Base-by-base conservation (phyloP, 37 sponge, comb jelly and placozoan genomes). In the Hormiphora californensis region DNA sequence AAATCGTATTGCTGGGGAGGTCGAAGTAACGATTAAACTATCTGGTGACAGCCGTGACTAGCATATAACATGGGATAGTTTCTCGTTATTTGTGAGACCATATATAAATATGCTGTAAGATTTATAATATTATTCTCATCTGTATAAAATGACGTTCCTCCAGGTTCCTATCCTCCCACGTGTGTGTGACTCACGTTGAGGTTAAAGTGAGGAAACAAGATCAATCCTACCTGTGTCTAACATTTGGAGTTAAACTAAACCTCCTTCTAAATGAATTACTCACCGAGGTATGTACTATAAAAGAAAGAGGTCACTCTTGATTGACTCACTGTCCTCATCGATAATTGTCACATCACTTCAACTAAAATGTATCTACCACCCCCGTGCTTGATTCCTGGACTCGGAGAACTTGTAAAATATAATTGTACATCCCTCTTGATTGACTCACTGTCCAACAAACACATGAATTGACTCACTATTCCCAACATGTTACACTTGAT, bases 111-210 rank as follows among this genome's bases (percentile, higher is more conserved):
- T 15, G 27, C 15, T 49, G 53, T 49, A 9, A 49, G 53, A 49
- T 49, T 49, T 49, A 49, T 49, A 49, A 49, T 49, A 49, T 49
- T 49, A 49, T 49, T 17, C 15, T 49, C 12, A 17, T 49, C 9
- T 15, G 53, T 9, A 49, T 17, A 49, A 49, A 49, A 17, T 9
- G 53, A 49, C 9, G 15, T 17, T 49, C 53, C 15, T 49, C 15
- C 53, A 73, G 81, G 4, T 41, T 73, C n/a, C 46, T 73, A 39
- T 73, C 81, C 2, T 73, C 81, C 9, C 81, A 73, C 25, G 40
- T 39, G 7, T 43, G 46, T 19, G 5, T 73, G 81, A 46, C 40
- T 40, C 81, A 73, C 44, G 2, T 73, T 43, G 81, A 73, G 23
- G 4, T 73, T 8, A 73, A 36, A 33, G 39, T 73, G 23, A 73